Evolutionary conservation across 2,113 vertebrate genomes (phyloP), one percentile per base, ranked within the genome.

Genomic region (Anseranas semipalmata): DNA sequence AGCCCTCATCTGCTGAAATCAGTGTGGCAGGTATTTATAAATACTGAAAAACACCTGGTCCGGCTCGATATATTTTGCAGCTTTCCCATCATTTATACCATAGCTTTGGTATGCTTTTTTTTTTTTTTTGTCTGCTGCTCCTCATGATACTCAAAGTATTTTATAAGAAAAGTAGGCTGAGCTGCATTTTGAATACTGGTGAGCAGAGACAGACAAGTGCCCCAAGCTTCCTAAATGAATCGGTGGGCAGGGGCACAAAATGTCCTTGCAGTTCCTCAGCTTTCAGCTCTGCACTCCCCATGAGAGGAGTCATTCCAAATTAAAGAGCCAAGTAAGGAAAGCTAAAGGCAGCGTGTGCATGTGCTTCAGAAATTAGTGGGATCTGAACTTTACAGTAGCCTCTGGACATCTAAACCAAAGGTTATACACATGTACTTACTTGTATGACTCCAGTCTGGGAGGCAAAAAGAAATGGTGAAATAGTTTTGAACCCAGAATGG

Each of bases 381-480:
- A 94, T 93, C 37, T 82, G 65, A 89, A 77, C 39, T 93, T 81
- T 39, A 43, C 28, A 81, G 66, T 89, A 95, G 92, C 76, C 83
- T 89, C 92, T 82, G 80, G 90, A 82, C 70, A 89, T 78, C 27
- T 53, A 72, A 94, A 71, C 12, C 55, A 78, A 87, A 85, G 3
- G 17, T 59, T 79, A 82, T 77, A 82, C 71, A 76, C 89, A 77
- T 87, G 81, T 89, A 89, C 73, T 92, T 79, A 91, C 86, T 96
- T 85, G 66, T n/a, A 73, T 35, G 67, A 16, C 59, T 63, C 74
- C 50, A 83, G 45, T 39, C 70, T 70, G 28, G 58, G 58, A 92
- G 71, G 58, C 16, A 87, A 89, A 92, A 88, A 93, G 68, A 21
- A 7, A 0, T 9, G 70, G 22, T 81, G 76, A 75, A 86, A 87